Conservation (phyloP, 2,797 vertebrate genomes). For the Phoeniculus purpureus region DNA sequence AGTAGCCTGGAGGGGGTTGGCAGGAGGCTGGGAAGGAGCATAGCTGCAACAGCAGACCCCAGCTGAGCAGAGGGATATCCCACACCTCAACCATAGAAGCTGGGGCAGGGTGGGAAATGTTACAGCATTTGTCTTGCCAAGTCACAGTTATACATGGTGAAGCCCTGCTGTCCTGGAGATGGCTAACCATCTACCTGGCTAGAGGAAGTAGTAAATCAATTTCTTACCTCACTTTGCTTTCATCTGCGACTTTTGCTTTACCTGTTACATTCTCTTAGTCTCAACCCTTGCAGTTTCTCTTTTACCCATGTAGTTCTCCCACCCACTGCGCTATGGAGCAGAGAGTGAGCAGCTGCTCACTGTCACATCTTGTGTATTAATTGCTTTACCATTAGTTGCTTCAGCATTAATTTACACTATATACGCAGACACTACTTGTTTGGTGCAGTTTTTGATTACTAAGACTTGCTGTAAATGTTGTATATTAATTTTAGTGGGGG, state of each 20-base stretch:
- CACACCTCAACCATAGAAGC: neutral
- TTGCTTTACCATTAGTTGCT: neutral
- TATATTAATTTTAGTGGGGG: neutral
- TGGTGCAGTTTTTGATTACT: neutral
- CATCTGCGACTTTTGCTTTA: neutral
- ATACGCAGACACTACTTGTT: neutral
- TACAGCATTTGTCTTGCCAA: fast-evolving
- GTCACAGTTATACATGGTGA: neutral
- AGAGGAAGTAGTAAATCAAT: neutral
- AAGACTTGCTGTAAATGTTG: neutral
- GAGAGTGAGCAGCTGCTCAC: neutral
- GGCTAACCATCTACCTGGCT: neutral
- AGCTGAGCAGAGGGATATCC: neutral
- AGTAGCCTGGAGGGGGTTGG: neutral
- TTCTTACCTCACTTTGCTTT: neutral
- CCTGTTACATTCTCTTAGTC: neutral
- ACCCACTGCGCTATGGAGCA: too few relatives aligned
- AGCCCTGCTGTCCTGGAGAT: neutral
- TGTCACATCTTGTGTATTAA: neutral
- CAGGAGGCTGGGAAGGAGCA: neutral
- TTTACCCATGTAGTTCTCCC: neutral
- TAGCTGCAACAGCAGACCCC: neutral
- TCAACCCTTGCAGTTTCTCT: neutral
- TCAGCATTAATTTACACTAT: neutral
- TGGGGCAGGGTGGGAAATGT: neutral